Evolutionary conservation across 2,113 vertebrate genomes (phyloP), one percentile per base, ranked within the genome.

Genomic region (Pristiophorus japonicus): DNA sequence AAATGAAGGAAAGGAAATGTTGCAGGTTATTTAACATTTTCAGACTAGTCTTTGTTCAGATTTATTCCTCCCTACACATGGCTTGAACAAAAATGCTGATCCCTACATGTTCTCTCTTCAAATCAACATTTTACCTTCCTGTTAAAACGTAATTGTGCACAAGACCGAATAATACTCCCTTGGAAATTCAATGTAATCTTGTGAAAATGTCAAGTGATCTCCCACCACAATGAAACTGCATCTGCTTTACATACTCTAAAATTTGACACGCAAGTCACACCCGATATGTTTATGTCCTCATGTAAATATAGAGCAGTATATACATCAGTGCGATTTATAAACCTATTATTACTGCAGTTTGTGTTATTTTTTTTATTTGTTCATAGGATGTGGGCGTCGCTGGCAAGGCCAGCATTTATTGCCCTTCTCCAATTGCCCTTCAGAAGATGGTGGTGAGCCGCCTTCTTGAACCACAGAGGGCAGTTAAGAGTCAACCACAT

Each of bases 121-220:
- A 93, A 42, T 45, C 85, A 59, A 10, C 24, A 34, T 90, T n/a
- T 90, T 55, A 34, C 27, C 30, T 12, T 59, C 51, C 85, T 90
- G n/a, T 93, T 65, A 66, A 63, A 66, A 66, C n/a, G 59, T 51
- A 90, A 90, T 90, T 90, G 59, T 93, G 18, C n/a, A 66, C 38
- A 90, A 27, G 38, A 38, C 34, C 63, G 62, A 91, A 91, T 91
- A 14, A 55, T 59, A 55, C 34, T 92, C 62, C 59, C 62, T 93
- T 38, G 59, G 8, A 24, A 63, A 66, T 20, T 66, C 63, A 66
- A 93, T 66, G 63, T 47, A 24, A 93, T 90, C 51, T 62, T 90
- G 63, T 45, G 12, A 38, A 93, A 66, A 93, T 38, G 91, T 93
- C 55, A 30, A 45, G 62, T 67, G 45, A 67, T 94, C 62, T 27